Base-by-base conservation (phyloP, 2,888 invertebrate species). In the Hemicrepidius hirtus region DNA sequence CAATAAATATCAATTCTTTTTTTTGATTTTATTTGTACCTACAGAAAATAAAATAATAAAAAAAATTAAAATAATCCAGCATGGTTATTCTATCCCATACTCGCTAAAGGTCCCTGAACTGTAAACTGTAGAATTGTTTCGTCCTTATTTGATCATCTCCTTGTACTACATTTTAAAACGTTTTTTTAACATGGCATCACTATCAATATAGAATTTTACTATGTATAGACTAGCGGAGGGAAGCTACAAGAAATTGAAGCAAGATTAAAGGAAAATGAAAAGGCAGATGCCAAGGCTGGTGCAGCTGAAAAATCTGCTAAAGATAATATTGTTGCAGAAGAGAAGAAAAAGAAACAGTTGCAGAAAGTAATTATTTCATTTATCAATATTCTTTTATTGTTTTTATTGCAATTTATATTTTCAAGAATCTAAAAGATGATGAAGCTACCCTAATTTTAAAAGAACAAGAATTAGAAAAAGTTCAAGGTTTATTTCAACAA, bases 341-440 rank as follows among this genome's bases (percentile, higher is more conserved):
- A 91, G 68, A 92, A 92, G 79, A 91, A 92, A 75, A 87, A 91
- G n/a, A 89, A 89, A 40, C 90, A 93, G 79, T 86, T 95, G 40
- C 87, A 90, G 75, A 91, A 91, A 78, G 80, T 81, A 73, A 21
- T 44, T 40, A 10, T 16, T 41, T 24, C 24, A 44, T 44, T 16
- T 6, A 13, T 46, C n/a, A n/a, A n/a, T 44, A 40, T 55, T 21
- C 49, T 73, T 5, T 5, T 32, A 32, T 5, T 32, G 9, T 32
- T 32, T 1, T 7, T 32, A 5, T 9, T 32, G 9, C 9, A 32
- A 32, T 32, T 32, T 46, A 13, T 28, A 57, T 24, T 37, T 67
- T 68, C 44, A 50, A 80, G 76, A 92, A 91, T 79, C 87, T 93
- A 3, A 84, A 84, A 0, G 94, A 94, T 69, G 96, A 97, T 82